Base-by-base conservation (phyloP, 2,888 invertebrate genomes). In the Cheiracanthium punctorium region DNA sequence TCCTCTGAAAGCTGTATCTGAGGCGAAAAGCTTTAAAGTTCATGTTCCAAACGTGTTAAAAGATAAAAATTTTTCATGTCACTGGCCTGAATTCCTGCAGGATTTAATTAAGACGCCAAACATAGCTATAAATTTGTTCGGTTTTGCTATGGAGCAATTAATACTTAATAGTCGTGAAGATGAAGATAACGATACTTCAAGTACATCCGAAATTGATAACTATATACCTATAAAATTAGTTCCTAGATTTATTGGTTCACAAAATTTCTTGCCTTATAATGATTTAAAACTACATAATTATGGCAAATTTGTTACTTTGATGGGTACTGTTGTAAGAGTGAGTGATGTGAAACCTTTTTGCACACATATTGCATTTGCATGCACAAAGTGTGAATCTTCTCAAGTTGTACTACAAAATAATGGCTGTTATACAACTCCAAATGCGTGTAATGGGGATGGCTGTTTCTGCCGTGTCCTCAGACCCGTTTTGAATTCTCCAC, bases 241-340 rank as follows among this genome's bases (percentile, higher is more conserved):
- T 89, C 93, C 94, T 0, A 93, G 95, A 90, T 91, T 95, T 71
- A 90, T 92, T 17, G 94, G 94, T 91, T 95, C 94, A 91, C 93
- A 94, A 88, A 94, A 95, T 37, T 92, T 95, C 0, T 93, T 95
- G 65, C 94, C 94, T 30, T 91, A 96, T 72, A 94, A 94, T 90
- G 94, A 94, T 91, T 92, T 96, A 32, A 95, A 95, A 93, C 94
- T 95, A 0, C 94, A 94, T 91, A 94, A 93, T 90, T 95, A 95
- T 92, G 96, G 95, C 5, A 95, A 95, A 92, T 91, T 97, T 89
- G 94, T 96, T 30, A 94, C 95, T 32, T 94, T 97, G 1, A 94
- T 95, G 90, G 98, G 98, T 0, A 96, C 96, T 64, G 96, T 98
- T 0, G 95, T 96, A 87, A 94, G 95, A 91, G 95, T 96, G 2